Evolutionary conservation across 2,797 vertebrate genomes (phyloP).

Genomic region (Urophycis tenuis): DNA sequence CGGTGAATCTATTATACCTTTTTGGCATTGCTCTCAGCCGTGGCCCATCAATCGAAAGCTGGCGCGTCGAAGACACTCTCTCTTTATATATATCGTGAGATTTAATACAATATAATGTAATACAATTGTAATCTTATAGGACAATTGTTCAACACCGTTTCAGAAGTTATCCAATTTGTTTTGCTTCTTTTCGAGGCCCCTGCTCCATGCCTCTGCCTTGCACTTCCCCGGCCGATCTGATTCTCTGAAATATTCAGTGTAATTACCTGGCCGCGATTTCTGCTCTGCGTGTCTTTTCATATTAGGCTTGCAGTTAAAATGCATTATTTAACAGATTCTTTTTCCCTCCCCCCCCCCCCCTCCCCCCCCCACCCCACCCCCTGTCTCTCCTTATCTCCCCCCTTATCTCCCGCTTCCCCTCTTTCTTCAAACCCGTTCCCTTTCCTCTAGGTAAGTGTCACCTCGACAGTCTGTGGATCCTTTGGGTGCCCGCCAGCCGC

Average conservation of each 20-base stretch:
- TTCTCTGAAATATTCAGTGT: constrained; percentile 46
- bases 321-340: constrained; percentile 38
- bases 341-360: not conserved
- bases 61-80: not conserved
- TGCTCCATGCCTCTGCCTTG: too few species aligned
- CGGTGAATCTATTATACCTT: not conserved
- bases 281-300: constrained; percentile 47
- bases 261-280: constrained; percentile 47
- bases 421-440: constrained; percentile 15
- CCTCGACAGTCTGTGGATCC: constrained; percentile 56
- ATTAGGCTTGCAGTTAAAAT: constrained; percentile 52
- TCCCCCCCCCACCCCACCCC: not conserved
- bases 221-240: constrained; percentile 24
- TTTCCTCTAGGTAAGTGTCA: constrained; percentile 72
- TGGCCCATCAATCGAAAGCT: not conserved
- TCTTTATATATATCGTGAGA: not conserved
- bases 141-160: constrained; percentile 21
- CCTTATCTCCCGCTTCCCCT: constrained; percentile 22
- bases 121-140: not conserved
- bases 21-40: not conserved
- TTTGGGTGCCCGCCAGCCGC: constrained; percentile 46
- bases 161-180: constrained; percentile 52
- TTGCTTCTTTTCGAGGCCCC: constrained; percentile 42
- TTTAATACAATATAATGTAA: not conserved
- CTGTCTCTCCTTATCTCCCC: not conserved